Base-by-base conservation (phyloP, 2,888 invertebrate genomes). In the Brachypterus glaber region DNA sequence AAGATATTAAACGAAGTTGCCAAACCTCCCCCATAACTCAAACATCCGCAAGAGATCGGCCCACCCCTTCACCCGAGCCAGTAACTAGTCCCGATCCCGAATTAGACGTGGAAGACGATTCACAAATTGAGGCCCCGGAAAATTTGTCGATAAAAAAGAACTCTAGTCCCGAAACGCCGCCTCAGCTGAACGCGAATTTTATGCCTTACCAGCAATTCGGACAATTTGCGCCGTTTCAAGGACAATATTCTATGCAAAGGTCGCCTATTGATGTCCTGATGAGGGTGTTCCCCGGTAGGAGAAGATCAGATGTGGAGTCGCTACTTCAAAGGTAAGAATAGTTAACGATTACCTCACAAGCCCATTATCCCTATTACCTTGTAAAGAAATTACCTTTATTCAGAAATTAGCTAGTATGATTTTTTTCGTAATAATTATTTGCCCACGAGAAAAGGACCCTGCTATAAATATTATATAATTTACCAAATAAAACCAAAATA, bases 211-310 rank as follows among this genome's bases (percentile, higher is more conserved):
- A 58, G 37, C 64, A 62, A 5, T 68, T 68, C 41, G 66, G 64
- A 17, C 67, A 68, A 38, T 66, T 71, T 51, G 67, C 69, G 8
- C 68, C 68, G 37, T 70, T 70, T 50, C 59, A 64, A 38, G 52
- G 52, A 3, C 61, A 57, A 35, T 59, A 55, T 31, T 52, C 62
- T 26, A 67, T 69, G 41, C 73, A 73, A 50, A 72, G 86, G 35
- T 86, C 87, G 0, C 88, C 92, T 0, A 78, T 93, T 1, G 92
- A 93, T 60, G 86, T 91, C 1, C 71, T 95, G 7, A 74, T 86
- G 50, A 76, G 91, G 50, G 89, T 93, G 1, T 95, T 95, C 60
- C 93, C 93, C 0, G 79, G 84, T 51, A 77, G 89, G 52, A 79
- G 90, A 51, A 74, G 90, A 32, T 79, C 78, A 33, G 89, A 92